Evolutionary conservation across 2,113 vertebrate species (phyloP).

Genomic region (Axis porcinus): DNA sequence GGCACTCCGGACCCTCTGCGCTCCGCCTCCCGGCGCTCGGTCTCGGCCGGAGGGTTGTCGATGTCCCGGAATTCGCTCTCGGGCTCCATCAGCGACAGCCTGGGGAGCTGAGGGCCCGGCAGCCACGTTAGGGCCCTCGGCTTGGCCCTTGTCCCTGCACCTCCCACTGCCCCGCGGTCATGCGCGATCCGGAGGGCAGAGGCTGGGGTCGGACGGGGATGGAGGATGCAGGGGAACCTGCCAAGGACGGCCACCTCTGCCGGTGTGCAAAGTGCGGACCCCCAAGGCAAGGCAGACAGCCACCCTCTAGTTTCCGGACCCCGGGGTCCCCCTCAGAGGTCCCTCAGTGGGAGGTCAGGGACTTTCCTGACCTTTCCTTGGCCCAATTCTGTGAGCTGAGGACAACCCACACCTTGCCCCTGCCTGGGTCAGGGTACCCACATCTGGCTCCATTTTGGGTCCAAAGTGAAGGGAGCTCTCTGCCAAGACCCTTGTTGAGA

Average conservation of each 20-base stretch:
- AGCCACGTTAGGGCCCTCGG: neutral
- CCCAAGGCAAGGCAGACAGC: neutral
- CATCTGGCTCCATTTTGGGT: neutral
- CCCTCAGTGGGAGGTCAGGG: neutral
- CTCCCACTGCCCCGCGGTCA: neutral
- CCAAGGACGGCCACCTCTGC: neutral
- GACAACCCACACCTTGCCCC: neutral
- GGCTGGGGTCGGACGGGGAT: neutral
- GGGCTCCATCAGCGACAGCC: slow-evolving; percentile 74
- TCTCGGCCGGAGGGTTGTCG: neutral
- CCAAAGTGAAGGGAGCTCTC: neutral
- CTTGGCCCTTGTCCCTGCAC: rapidly evolving
- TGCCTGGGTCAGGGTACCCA: neutral
- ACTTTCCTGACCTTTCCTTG: neutral
- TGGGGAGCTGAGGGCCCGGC: slow-evolving; percentile 71
- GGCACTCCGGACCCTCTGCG: slow-evolving; percentile 49
- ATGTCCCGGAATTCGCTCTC: slow-evolving; percentile 66
- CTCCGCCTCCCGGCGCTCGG: neutral
- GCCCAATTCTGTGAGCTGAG: neutral
- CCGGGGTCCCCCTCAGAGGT: too few relatives aligned
- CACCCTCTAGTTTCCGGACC: neutral
- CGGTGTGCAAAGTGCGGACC: neutral
- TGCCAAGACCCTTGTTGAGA: neutral
- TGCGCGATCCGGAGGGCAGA: neutral
- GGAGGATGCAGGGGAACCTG: rapidly evolving